Evolutionary conservation across 2,888 invertebrate genomes (phyloP).

Genomic region (Papilio elwesi): DNA sequence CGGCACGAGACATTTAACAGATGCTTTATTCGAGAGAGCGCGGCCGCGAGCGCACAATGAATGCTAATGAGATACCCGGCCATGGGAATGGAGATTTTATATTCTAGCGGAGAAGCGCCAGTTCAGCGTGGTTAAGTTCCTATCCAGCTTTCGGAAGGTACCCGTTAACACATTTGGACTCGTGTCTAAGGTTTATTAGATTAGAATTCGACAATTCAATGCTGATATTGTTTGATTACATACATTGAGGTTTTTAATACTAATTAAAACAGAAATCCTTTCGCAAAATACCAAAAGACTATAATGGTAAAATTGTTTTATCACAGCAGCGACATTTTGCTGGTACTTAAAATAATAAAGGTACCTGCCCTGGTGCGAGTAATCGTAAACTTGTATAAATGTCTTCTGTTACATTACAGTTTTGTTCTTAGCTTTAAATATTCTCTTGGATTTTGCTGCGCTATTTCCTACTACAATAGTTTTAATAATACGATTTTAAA

Average conservation of each 20-base stretch:
- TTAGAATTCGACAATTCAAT: slow-evolving; percentile 75
- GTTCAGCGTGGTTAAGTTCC: slow-evolving; percentile 54
- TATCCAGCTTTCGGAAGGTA: slow-evolving; percentile 65
- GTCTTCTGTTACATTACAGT: slow-evolving; percentile 30
- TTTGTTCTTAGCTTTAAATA: slow-evolving; percentile 31
- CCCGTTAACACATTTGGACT: slow-evolving; percentile 82
- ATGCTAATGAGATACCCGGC: slow-evolving; percentile 75
- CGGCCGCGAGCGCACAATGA: slow-evolving; percentile 81
- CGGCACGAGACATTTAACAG: slow-evolving; percentile 84
- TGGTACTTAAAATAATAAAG: slow-evolving; percentile 31
- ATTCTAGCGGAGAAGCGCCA: slow-evolving; percentile 54
- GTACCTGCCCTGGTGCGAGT: neutral
- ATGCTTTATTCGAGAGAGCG: slow-evolving; percentile 81
- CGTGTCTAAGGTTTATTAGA: slow-evolving; percentile 83
- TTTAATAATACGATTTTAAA: neutral
- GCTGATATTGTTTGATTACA: slow-evolving; percentile 49
- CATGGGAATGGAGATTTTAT: slow-evolving; percentile 64
- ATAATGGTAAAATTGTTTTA: slow-evolving; percentile 30
- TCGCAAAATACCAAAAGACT: slow-evolving; percentile 20
- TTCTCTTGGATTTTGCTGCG: slow-evolving; percentile 15
- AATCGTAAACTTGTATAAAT: slow-evolving; percentile 35
- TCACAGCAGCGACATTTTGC: slow-evolving; percentile 22
- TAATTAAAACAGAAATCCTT: slow-evolving; percentile 1
- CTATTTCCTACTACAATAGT: neutral
- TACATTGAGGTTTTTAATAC: neutral